Conservation (phyloP, 2,797 vertebrate genomes). For the Melanotaenia boesemani region DNA sequence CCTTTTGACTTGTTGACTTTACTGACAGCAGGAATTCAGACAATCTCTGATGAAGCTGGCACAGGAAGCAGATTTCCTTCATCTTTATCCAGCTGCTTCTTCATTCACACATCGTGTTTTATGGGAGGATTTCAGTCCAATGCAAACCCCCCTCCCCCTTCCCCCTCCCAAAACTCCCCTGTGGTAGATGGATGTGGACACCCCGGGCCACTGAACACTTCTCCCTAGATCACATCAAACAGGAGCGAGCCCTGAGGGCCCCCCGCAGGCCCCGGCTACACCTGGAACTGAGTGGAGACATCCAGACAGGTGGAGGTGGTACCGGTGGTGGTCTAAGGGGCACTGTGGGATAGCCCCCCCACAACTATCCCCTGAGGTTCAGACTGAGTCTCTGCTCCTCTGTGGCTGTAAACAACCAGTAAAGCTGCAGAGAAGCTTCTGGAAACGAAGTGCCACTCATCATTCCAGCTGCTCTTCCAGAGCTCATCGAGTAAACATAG, state of each 20-base stretch:
- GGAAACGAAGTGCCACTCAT: background rate
- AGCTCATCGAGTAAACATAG: slow-evolving; percentile 47
- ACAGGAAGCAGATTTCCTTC: background rate
- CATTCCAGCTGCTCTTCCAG: background rate
- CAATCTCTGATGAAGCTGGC: no score
- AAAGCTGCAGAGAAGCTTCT: background rate
- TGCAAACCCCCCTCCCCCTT: background rate
- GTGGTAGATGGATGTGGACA: background rate
- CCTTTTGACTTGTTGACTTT: no score
- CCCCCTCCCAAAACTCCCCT: background rate
- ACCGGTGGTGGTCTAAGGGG: background rate
- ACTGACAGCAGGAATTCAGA: no score
- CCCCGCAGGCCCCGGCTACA: slow-evolving; percentile 31
- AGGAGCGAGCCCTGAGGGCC: slow-evolving; percentile 61
- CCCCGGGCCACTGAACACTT: slow-evolving; percentile 56
- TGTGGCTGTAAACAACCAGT: background rate
- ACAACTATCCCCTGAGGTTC: background rate
- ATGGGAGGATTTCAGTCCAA: background rate
- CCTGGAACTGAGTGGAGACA: slow-evolving; percentile 45
- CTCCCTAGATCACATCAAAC: slow-evolving; percentile 64
- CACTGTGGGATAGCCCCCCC: background rate
- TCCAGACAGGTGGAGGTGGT: slow-evolving; percentile 7
- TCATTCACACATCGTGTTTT: background rate
- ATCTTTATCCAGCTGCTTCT: background rate
- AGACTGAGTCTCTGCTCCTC: slow-evolving; percentile 5